Base-by-base conservation (phyloP, 2,797 vertebrate genomes). In the Enteromius anoplus region DNA sequence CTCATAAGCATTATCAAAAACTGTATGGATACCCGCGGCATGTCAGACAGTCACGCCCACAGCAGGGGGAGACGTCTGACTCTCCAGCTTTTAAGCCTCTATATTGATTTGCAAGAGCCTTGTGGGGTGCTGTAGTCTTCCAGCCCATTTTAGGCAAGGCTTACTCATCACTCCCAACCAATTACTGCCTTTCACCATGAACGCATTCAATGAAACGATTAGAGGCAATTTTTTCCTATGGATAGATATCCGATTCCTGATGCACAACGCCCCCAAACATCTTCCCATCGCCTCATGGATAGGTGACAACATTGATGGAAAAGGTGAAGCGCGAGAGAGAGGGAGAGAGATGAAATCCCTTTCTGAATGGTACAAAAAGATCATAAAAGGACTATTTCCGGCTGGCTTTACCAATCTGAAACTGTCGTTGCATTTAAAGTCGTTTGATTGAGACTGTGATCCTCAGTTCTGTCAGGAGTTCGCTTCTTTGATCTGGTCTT, bases 161-260 rank as follows among this genome's bases (percentile, higher is more conserved):
- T 85, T 77, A 84, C 23, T 86, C 84, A 66, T 73, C 26, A 51
- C 4, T 29, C 21, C 51, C 45, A 45, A 60, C 29, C 45, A 29
- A 75, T 88, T 75, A 80, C 40, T 75, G 42, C 53, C 76, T 76
- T 82, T 84, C 40, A 78, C 71, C 34, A 17, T 70, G 82, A 81
- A 78, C 40, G 10, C 79, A 51, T 86, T 84, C 78, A 49, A 73
- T 69, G 45, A 82, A 82, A 80, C 45, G 19, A 84, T 80, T 82
- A 85, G 42, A 81, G 47, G 32, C 65, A 32, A 71, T 75, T 78
- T 69, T 26, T 70, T 64, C 70, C 79, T 58, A 69, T 82, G 85
- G 65, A 66, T 60, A 77, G 78, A 72, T 62, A 58, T 84, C 60
- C 37, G 64, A 80, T 66, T 84, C 68, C 51, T 58, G 60, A 75